Base-by-base conservation (phyloP, 2,888 invertebrate genomes). In the Orthosia gracilis region DNA sequence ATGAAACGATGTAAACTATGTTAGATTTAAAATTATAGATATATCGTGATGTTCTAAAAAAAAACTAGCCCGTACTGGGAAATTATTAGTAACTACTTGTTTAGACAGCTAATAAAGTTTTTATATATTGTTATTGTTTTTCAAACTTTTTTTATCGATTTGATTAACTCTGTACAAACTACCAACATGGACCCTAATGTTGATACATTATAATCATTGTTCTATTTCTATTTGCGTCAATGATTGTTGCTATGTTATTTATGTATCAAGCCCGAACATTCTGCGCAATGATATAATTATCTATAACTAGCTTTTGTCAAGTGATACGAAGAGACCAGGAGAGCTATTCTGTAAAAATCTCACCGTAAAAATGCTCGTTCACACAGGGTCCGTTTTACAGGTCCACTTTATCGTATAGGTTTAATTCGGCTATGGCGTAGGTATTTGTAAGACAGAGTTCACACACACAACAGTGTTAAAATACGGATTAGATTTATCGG, bases 151-250 rank as follows among this genome's bases (percentile, higher is more conserved):
- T 9, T 5, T 67, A 55, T 54, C 23, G 15, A 15, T 5, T 5
- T 2, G 23, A 45, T 67, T 23, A 57, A 26, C 57, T 57, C 57
- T 23, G 57, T 67, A 50, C 45, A 45, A 57, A 4, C 55, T 67
- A n/a, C n/a, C 7, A 13, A 66, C 45, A 45, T 23, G 55, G 5
- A 45, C 2, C 13, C 9, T 13, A 4, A 54, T 45, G 9, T 23
- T 11, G n/a, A n/a, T n/a, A n/a, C 4, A 23, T 17, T 47, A 18
- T 17, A 15, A 11, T 26, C 49, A 7, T 63, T 67, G 23, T 57
- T 67, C 23, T 18, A 23, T 55, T 23, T 23, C 13, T 45, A 57
- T 67, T 57, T 47, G n/a, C 11, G 58, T 57, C 15, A 57, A 23
- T 23, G 0, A 45, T 26, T 45, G 45, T 55, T 45, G 23, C 21